Evolutionary conservation across 1,140 invertebrate species (phyloP).

Genomic region (Dryas iulia): DNA sequence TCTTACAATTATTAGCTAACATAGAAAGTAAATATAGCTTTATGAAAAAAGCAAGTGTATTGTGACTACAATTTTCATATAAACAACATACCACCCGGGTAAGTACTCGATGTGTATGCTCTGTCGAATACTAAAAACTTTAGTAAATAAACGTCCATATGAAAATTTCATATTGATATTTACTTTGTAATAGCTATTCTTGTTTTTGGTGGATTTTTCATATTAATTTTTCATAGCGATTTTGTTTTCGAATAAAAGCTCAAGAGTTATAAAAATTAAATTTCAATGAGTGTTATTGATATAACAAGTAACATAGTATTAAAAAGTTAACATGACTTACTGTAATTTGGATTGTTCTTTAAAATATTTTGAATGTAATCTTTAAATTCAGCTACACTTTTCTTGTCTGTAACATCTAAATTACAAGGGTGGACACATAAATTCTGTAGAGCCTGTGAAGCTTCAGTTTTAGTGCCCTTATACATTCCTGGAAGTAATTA

Average conservation of each 20-base stretch:
- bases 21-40: neutral
- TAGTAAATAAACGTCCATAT: slow-evolving; percentile 8
- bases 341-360: slow-evolving; percentile 67
- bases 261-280: neutral
- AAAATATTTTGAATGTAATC: slow-evolving; percentile 66
- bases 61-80: slow-evolving; percentile 1
- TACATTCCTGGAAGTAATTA: slow-evolving; percentile 81
- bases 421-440: slow-evolving; percentile 70
- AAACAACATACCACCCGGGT: neutral
- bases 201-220: neutral
- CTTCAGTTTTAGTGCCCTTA: slow-evolving; percentile 72
- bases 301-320: neutral
- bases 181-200: slow-evolving; percentile 4
- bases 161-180: slow-evolving; percentile 16
- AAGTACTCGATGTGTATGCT: neutral
- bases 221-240: neutral
- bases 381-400: slow-evolving; percentile 80
- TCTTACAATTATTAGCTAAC: neutral
- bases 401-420: slow-evolving; percentile 85
- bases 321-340: slow-evolving; percentile 64
- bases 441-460: slow-evolving; percentile 48
- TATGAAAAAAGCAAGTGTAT: neutral
- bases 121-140: slow-evolving; percentile 5
- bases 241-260: neutral
- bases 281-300: neutral